phyloP scores from a whole-genome alignment of 2,888 invertebrate species.

The Scelioninae gen. 2 region DNA sequence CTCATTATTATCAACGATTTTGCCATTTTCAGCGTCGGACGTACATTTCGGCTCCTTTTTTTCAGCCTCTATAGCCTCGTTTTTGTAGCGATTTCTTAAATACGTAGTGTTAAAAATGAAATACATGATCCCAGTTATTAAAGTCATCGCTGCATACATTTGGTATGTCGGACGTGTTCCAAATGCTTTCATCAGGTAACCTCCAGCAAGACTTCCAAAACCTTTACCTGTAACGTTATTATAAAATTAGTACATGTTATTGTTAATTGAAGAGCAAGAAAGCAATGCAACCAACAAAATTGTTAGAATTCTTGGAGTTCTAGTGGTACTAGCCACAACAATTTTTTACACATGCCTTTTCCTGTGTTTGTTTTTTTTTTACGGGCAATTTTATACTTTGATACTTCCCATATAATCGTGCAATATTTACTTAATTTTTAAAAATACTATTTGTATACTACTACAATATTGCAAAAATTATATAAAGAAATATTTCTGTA shows the following conservation, averaged over 20 bases:
- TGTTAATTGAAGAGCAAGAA: too few relatives aligned
- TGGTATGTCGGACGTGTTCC: conserved; percentile 85
- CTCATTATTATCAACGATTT: conserved; percentile 15
- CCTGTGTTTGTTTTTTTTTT: too few relatives aligned
- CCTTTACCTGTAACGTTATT: conserved; percentile 80
- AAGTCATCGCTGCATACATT: conserved; percentile 80
- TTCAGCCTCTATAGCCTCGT: conserved; percentile 22
- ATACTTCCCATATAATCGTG: too few relatives aligned
- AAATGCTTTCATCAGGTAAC: conserved; percentile 83
- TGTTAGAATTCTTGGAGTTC: too few relatives aligned
- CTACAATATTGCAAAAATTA: too few relatives aligned
- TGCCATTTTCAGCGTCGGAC: conserved; percentile 26
- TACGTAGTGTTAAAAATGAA: conserved; percentile 82
- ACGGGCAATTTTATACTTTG: too few relatives aligned
- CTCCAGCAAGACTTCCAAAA: conserved; percentile 85
- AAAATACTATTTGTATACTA: too few relatives aligned
- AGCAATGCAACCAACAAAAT: too few relatives aligned
- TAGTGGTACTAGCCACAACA: too few relatives aligned
- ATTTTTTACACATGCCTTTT: too few relatives aligned
- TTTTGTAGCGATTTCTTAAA: conserved; percentile 76
- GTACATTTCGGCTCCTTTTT: conserved; percentile 25
- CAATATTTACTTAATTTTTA: too few relatives aligned
- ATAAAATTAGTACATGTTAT: neutral
- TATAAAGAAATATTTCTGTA: too few relatives aligned
- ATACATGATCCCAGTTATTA: conserved; percentile 82